Percentiles rank a stretch among this genome's conserved stretches.
Conservation (phyloP, 2,888 invertebrate species). For the Kryphioiulus occultus region DNA sequence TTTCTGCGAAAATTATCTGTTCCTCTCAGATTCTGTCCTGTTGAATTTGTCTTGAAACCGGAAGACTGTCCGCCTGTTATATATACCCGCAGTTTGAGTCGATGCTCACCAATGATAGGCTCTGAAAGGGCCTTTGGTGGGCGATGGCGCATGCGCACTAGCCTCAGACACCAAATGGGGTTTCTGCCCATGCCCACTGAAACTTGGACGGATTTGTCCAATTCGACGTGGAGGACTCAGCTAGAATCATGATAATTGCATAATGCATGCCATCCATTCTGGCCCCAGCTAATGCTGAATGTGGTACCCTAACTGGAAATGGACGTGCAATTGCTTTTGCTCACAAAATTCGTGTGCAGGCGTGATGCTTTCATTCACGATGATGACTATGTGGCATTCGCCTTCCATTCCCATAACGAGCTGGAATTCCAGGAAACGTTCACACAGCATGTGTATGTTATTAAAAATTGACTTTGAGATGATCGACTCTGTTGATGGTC, state of each 20-base stretch:
- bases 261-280: background rate
- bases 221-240: background rate
- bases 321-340: background rate
- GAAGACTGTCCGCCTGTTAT: background rate
- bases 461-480: background rate
- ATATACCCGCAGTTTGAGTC: background rate
- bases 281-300: background rate
- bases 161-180: background rate
- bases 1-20: background rate
- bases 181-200: background rate
- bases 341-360: background rate
- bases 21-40: background rate
- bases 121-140: background rate
- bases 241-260: background rate
- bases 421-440: background rate
- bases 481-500: background rate
- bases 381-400: background rate
- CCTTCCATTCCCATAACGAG: background rate
- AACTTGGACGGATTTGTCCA: background rate
- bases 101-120: conserved; percentile 5
- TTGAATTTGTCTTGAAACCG: background rate
- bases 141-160: background rate
- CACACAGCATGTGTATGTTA: too few species aligned
- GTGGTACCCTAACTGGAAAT: background rate
- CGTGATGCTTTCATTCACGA: background rate